phyloP scores from a whole-genome alignment of 2,113 vertebrate genomes.

The Vidua chalybeata region DNA sequence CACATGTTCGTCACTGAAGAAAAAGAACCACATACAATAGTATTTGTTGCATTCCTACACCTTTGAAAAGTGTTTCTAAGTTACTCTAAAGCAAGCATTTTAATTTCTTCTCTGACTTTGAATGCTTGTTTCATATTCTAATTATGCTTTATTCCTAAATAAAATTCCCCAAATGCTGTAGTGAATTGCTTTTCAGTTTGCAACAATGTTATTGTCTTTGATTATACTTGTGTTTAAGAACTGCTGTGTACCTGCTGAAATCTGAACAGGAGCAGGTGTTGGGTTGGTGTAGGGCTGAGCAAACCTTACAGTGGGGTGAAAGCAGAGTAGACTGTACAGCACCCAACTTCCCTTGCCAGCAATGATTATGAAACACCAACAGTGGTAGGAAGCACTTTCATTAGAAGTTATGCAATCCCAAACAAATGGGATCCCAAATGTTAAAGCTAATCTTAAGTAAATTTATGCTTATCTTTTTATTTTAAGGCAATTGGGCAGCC shows the following conservation, averaged over 20 bases:
- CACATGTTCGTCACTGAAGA: background rate
- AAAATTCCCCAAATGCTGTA: slow-evolving; percentile 13
- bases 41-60: background rate
- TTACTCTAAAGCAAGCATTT: slow-evolving; percentile 20
- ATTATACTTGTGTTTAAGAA: background rate
- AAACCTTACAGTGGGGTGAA: background rate
- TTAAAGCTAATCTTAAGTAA: background rate
- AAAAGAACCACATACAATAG: background rate
- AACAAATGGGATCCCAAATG: background rate
- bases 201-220: background rate
- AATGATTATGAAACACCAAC: background rate
- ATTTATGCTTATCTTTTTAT: background rate
- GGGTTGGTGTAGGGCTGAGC: background rate
- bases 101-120: background rate
- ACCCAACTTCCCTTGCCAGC: background rate
- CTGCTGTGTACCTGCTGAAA: background rate
- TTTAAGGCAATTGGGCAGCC: background rate
- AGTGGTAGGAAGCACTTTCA: background rate
- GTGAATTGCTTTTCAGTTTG: background rate
- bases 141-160: slow-evolving; percentile 26
- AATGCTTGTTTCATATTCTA: slow-evolving; percentile 21
- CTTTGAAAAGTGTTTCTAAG: background rate
- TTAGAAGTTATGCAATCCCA: background rate
- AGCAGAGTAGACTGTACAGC: fast-evolving
- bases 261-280: background rate